Conservation (phyloP, 2,888 invertebrate species). For the Drosophila prolongata region DNA sequence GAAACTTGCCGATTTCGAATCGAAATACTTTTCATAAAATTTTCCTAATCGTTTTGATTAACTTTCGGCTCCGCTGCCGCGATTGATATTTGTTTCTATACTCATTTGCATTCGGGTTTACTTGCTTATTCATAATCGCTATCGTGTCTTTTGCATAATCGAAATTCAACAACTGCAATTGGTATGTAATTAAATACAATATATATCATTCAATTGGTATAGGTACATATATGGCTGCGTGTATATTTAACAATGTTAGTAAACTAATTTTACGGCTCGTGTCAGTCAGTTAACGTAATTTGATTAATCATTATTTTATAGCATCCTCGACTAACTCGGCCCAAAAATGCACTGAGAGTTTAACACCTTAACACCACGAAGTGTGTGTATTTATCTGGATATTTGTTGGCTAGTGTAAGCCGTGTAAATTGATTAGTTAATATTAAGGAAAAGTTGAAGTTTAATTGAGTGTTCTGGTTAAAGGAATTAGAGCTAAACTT, state of each 20-base stretch:
- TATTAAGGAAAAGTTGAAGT: conserved; percentile 34
- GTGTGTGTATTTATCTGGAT: conserved; percentile 11
- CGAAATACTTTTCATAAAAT: conserved; percentile 51
- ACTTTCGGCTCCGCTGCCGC: conserved; percentile 58
- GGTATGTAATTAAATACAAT: conserved; percentile 37
- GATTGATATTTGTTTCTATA: conserved; percentile 52
- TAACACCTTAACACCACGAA: conserved; percentile 8
- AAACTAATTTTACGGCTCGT: conserved; percentile 42
- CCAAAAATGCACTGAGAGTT: conserved; percentile 41
- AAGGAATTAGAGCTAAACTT: conserved; percentile 33
- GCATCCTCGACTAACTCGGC: conserved; percentile 45
- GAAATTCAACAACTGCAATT: conserved; percentile 70
- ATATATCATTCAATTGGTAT: conserved; percentile 36
- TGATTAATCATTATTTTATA: conserved; percentile 20
- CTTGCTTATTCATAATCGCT: conserved; percentile 36
- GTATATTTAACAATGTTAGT: conserved; percentile 47
- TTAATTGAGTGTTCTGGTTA: conserved; percentile 8
- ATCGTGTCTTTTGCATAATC: conserved; percentile 57
- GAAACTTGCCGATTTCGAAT: conserved; percentile 28
- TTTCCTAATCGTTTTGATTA: conserved; percentile 67
- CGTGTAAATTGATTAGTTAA: conserved; percentile 26
- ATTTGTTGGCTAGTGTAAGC: conserved; percentile 24
- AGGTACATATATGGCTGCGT: conserved; percentile 31
- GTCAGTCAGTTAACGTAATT: conserved; percentile 52
- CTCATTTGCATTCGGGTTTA: conserved; percentile 46